Evolutionary conservation across 2,797 vertebrate genomes (phyloP), one percentile per base, ranked within the genome.

Genomic region (Artibeus jamaicensis): DNA sequence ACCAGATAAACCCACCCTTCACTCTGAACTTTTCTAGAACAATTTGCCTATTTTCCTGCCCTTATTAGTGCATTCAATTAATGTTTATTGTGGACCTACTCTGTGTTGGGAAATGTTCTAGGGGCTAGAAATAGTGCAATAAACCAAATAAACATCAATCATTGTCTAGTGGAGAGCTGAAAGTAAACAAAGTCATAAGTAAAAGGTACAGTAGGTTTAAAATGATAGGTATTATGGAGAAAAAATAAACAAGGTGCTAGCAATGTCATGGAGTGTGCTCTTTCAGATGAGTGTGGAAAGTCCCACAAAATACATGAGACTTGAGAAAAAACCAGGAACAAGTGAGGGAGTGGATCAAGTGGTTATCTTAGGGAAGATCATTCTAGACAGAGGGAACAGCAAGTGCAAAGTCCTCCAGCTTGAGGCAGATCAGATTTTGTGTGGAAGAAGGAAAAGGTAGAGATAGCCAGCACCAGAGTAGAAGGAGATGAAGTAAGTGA

Each of bases 301-400:
- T 37, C 46, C 85, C 48, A 44, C 32, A 84, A 50, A 71, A 86
- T 89, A 91, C 15, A 21, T 85, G 10, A 77, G 57, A 84, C 86
- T 89, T 90, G 68, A 65, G 48, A 90, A 93, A 93, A 94, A 24
- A 50, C 44, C 74, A 88, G 73, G 87, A 88, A 39, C 32, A 91
- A 65, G 24, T 86, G 44, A 96, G 4, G 50, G 34, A 81, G 19
- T 29, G 34, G 71, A 71, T 21, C 59, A 86, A 94, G 46, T 37
- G 0, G 11, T 2, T 68, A 11, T 42, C 34, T n/a, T 44, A 81
- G 5, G 55, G 65, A 94, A 92, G 29, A 57, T 88, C 34, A 82
- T 29, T 87, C 16, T 46, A 87, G 50, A 92, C 44, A 57, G 16
- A 89, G 39, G 8, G 42, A 89, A 87, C 11, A 90, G 65, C 18